Conservation (phyloP, 1,140 invertebrate genomes). For the Drosophila nikananu region DNA sequence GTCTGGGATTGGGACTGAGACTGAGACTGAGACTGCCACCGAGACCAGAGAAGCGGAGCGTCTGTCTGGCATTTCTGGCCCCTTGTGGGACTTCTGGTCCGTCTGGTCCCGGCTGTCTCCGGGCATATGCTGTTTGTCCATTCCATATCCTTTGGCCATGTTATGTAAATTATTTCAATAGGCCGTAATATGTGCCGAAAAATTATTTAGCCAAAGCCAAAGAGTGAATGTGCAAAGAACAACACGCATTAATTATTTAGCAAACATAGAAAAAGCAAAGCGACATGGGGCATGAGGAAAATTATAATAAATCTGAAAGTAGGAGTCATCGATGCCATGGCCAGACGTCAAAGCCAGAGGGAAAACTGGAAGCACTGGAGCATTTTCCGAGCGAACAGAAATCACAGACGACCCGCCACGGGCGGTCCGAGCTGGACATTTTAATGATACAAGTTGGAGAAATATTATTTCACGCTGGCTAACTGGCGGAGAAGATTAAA, state of each 20-base stretch:
- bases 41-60: constrained; percentile 22
- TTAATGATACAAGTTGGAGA: constrained; percentile 69
- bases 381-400: constrained; percentile 56
- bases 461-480: constrained; percentile 20
- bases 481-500: constrained; percentile 9
- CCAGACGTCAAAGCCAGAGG: constrained; percentile 57
- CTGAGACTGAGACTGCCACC: constrained; percentile 10
- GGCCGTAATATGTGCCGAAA: constrained; percentile 79
- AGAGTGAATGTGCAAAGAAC: constrained; percentile 69
- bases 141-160: constrained; percentile 79
- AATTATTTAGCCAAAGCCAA: constrained; percentile 65
- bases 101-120: constrained; percentile 19
- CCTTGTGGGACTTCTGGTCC: constrained; percentile 43
- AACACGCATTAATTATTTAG: constrained; percentile 79
- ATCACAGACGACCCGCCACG: constrained; percentile 62
- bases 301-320: constrained; percentile 79
- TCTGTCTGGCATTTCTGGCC: constrained; percentile 60
- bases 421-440: constrained; percentile 66
- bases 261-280: constrained; percentile 51
- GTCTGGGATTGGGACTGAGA: not conserved
- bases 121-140: constrained; percentile 76
- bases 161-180: constrained; percentile 82
- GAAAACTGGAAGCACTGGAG: constrained; percentile 53
- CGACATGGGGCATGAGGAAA: constrained; percentile 21
- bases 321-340: constrained; percentile 61